Conservation (phyloP, 2,113 vertebrate species). For the Ceyx margarethae region DNA sequence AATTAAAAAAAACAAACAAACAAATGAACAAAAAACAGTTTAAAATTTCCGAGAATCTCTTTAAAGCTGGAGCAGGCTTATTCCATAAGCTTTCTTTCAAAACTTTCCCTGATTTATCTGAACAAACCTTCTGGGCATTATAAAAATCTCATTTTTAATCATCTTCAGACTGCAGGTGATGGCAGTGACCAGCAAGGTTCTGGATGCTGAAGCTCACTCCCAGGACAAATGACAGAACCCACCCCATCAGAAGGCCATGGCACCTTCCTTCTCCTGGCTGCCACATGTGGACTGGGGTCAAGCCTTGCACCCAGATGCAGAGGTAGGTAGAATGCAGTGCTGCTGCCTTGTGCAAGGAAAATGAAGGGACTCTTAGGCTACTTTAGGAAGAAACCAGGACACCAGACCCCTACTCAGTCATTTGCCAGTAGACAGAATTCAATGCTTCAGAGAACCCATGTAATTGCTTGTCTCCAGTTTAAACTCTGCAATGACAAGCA, state of each 20-base stretch:
- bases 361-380: rapidly evolving
- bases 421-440: not conserved
- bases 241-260: rapidly evolving
- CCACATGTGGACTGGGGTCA: not conserved
- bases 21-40: not conserved
- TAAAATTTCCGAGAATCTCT: not conserved
- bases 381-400: not conserved
- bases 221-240: not conserved
- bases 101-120: not conserved
- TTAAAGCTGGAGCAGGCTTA: not conserved
- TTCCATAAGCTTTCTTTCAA: not conserved
- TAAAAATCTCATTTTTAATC: not conserved
- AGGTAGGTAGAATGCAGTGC: not conserved
- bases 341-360: not conserved
- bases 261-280: not conserved
- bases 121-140: not conserved
- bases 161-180: not conserved
- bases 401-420: not conserved
- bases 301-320: not conserved
- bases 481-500: rapidly evolving
- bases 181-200: not conserved
- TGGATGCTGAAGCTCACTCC: not conserved
- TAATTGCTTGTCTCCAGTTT: not conserved
- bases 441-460: rapidly evolving
- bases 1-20: not conserved